phyloP scores from a whole-genome alignment of 2,113 vertebrate species.

The Notechis scutatus region DNA sequence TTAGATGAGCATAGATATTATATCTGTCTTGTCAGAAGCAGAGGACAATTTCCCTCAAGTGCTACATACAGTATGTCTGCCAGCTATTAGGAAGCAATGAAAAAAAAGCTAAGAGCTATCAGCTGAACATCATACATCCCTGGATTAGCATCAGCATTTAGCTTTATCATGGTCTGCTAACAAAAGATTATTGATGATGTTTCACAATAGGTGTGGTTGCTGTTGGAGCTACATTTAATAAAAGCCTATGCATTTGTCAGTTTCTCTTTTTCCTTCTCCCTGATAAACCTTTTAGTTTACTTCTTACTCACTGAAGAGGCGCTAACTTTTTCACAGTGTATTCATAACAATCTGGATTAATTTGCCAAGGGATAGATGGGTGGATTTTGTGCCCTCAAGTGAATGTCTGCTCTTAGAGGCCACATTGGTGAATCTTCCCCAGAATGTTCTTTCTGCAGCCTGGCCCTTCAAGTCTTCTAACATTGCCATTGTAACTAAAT shows the following conservation, averaged over 20 bases:
- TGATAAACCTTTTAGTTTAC: background rate
- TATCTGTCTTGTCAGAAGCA: slow-evolving; percentile 25
- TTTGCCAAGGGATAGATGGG: background rate
- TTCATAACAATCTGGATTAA: background rate
- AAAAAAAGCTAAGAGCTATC: background rate
- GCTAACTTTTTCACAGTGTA: background rate
- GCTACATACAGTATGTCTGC: background rate
- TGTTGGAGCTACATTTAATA: background rate
- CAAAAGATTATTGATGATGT: background rate
- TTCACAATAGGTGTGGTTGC: background rate
- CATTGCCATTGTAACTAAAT: background rate
- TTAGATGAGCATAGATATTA: slow-evolving; percentile 7
- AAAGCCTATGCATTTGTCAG: background rate
- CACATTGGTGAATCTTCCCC: background rate
- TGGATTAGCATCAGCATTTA: background rate
- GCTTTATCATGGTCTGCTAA: background rate
- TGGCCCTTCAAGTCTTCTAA: background rate
- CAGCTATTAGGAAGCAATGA: background rate
- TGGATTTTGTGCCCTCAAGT: background rate
- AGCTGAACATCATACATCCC: background rate
- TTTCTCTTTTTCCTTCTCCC: background rate
- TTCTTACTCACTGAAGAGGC: background rate
- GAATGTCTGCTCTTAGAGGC: background rate
- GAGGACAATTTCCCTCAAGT: background rate
- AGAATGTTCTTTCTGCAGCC: background rate